Evolutionary conservation across 2,888 invertebrate species (phyloP), one percentile per base, ranked within the genome.

Genomic region (Metacarcinus magister): DNA sequence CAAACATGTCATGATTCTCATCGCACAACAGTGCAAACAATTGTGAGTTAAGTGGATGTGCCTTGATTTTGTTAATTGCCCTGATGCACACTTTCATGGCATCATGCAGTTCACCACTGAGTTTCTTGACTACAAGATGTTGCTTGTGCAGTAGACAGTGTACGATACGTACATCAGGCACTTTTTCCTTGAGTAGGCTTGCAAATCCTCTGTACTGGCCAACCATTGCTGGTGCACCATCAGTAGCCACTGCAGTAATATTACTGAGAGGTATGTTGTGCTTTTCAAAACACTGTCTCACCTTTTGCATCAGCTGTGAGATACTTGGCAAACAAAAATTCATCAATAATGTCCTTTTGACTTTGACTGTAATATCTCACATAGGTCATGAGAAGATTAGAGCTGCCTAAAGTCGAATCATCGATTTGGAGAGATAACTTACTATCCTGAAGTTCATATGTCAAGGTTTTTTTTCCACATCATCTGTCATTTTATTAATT

Each of bases 261-360:
- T n/a, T n/a, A n/a, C n/a, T n/a, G n/a, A n/a, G n/a, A n/a, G n/a
- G n/a, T n/a, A n/a, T n/a, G n/a, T n/a, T n/a, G n/a, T n/a, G n/a
- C n/a, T 54, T 54, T 54, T 54, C 54, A 54, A 54, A 89, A 67
- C 67, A 96, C 46, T 89, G 10, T 67, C 90, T 91, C 94, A 96
- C 54, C 90, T 94, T 90, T 96, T 54, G 91, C 89, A 95, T 96
- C 67, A 95, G 60, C n/a, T n/a, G n/a, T n/a, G n/a, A n/a, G n/a
- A n/a, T n/a, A n/a, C n/a, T n/a, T n/a, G n/a, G n/a, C n/a, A n/a
- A n/a, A n/a, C n/a, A n/a, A n/a, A n/a, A n/a, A n/a, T n/a, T n/a
- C n/a, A n/a, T n/a, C n/a, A n/a, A n/a, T n/a, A n/a, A n/a, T n/a
- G n/a, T n/a, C n/a, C n/a, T n/a, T n/a, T n/a, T n/a, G n/a, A n/a